These are phyloP conservation scores for Motacilla alba DNA, from an alignment of 2,113 vertebrate species.

Conservation along the genomic window DNA sequence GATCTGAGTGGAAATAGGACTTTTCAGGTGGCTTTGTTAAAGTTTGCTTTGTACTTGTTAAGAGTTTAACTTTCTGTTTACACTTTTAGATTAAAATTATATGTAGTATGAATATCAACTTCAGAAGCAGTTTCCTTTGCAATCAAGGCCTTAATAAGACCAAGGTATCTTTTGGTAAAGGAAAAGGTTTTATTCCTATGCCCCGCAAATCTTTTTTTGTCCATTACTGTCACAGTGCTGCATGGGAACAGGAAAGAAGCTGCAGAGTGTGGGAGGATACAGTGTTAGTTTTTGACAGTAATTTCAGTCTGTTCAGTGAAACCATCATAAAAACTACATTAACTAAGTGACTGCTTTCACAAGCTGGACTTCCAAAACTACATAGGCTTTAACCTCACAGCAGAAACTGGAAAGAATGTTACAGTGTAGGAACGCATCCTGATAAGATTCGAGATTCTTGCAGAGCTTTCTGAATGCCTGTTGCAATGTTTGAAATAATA, in stretches of 20 bases:
- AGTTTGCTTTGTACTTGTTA: not conserved
- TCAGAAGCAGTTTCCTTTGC: not conserved
- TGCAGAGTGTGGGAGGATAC: not conserved
- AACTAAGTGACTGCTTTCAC: not conserved
- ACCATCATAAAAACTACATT: not conserved
- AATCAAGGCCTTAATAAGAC: not conserved
- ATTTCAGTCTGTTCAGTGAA: not conserved
- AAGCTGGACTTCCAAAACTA: not conserved
- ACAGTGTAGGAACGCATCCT: rapidly evolving
- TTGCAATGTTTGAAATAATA: not conserved
- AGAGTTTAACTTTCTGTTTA: not conserved
- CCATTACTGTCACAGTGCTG: too few species aligned
- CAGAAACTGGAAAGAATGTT: not conserved
- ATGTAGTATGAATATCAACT: not conserved
- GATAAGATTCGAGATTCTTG: not conserved
- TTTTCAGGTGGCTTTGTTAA: not conserved
- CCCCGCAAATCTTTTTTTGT: not conserved
- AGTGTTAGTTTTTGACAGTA: not conserved
- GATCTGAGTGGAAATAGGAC: not conserved
- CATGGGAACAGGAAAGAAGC: not conserved
- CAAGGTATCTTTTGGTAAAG: not conserved
- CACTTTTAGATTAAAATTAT: not conserved
- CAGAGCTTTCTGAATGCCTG: not conserved
- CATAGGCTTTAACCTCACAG: not conserved
- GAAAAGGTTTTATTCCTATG: not conserved